Evolutionary conservation across 2,888 invertebrate species (phyloP).

Genomic region (Lepidochrysops patricia): DNA sequence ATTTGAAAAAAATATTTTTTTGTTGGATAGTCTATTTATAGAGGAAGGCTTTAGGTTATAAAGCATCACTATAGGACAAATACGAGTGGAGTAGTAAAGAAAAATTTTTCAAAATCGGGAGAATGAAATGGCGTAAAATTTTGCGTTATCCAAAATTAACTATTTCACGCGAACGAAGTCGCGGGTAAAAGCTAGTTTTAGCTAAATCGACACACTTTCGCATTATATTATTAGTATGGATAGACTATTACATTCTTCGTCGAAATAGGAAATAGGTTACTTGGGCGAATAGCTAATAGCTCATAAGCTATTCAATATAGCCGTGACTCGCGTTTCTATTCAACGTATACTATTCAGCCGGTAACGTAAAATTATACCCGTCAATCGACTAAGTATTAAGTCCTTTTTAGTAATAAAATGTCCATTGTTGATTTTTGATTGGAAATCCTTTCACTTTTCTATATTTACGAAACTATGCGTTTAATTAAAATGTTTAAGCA

Average conservation of each 20-base stretch:
- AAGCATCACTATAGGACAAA: no score
- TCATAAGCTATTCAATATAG: not conserved
- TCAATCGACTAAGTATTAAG: not conserved
- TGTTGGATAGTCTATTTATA: no score
- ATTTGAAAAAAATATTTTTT: no score
- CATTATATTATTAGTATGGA: no score
- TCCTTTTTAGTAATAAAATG: not conserved
- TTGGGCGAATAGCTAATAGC: not conserved
- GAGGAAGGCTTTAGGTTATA: no score
- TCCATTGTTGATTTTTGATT: constrained; percentile 13
- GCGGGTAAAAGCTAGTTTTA: no score
- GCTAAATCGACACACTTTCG: no score
- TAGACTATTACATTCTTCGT: constrained; percentile 25
- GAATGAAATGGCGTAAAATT: no score
- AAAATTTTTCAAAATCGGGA: no score
- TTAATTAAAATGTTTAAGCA: not conserved
- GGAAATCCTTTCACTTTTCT: not conserved
- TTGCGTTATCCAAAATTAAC: no score
- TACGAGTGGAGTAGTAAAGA: no score
- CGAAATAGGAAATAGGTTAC: not conserved
- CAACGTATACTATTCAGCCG: not conserved
- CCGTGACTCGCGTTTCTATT: constrained; percentile 1
- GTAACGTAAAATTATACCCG: not conserved
- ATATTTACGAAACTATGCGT: not conserved
- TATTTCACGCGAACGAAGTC: no score